These are phyloP conservation scores for Hypsibius dujardini DNA, from an alignment of 1,140 invertebrate genomes.

Conservation along the genomic window DNA sequence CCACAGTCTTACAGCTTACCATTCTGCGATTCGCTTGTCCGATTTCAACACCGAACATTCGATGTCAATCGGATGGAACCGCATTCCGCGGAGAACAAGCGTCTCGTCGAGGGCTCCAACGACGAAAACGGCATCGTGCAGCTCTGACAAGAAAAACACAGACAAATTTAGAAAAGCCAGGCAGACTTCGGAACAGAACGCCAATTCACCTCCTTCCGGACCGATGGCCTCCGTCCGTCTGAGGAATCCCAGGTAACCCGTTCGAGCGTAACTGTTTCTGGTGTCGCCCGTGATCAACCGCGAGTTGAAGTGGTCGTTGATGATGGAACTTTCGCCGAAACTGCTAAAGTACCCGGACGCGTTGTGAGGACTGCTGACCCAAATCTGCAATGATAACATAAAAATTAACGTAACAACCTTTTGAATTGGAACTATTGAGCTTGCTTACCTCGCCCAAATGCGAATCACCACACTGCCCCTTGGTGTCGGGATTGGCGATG, in stretches of 20 bases:
- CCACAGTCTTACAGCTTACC: constrained; percentile 45
- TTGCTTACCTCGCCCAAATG: constrained; percentile 77
- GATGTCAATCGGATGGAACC: constrained; percentile 98
- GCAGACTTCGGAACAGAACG: constrained; percentile 52
- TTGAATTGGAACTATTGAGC: constrained; percentile 31
- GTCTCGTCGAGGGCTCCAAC: constrained; percentile 96
- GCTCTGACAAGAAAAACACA: constrained; percentile 46
- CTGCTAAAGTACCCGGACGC: constrained; percentile 94
- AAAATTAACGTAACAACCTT: constrained; percentile 78
- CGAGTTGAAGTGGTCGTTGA: constrained; percentile 85
- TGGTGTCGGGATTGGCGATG: constrained; percentile 97
- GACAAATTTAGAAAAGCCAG: constrained; percentile 36
- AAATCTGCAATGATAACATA: constrained; percentile 56
- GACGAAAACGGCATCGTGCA: constrained; percentile 98
- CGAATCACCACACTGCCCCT: constrained; percentile 96
- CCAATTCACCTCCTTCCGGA: constrained; percentile 68
- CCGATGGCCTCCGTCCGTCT: constrained; percentile 75
- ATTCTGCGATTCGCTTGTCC: constrained; percentile 98
- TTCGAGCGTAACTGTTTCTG: constrained; percentile 79
- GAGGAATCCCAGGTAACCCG: constrained; percentile 92
- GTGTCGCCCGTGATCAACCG: constrained; percentile 86
- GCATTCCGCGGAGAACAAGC: constrained; percentile 86
- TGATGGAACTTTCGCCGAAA: constrained; percentile 83
- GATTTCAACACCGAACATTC: constrained; percentile 91
- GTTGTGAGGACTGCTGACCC: constrained; percentile 80